phyloP scores from a whole-genome alignment of 1,140 invertebrate genomes.

The Sogatella furcifera region DNA sequence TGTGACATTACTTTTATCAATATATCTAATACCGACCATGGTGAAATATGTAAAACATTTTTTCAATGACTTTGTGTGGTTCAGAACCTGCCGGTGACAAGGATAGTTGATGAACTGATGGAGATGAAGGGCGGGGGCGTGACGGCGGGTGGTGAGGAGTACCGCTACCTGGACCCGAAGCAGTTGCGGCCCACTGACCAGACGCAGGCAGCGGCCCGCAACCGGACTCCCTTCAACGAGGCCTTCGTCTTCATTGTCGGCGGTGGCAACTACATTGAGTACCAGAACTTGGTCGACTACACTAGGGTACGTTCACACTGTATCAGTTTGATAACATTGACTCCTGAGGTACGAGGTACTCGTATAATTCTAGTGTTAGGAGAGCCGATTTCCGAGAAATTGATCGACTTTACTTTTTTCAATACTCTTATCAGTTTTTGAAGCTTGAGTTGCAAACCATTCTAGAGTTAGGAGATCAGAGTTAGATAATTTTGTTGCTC shows the following conservation, averaged over 20 bases:
- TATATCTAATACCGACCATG: too few species aligned
- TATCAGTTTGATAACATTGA: too few species aligned
- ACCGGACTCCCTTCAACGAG: slow-evolving; percentile 53
- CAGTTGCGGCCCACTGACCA: slow-evolving; percentile 60
- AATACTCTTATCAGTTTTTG: too few species aligned
- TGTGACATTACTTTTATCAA: too few species aligned
- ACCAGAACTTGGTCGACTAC: slow-evolving; percentile 95
- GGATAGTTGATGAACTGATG: slow-evolving; percentile 85
- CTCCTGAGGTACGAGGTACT: too few species aligned
- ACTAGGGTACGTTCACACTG: slow-evolving; percentile 50
- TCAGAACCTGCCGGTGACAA: slow-evolving; percentile 80
- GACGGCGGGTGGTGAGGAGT: slow-evolving; percentile 71
- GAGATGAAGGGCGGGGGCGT: slow-evolving; percentile 53
- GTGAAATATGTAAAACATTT: too few species aligned
- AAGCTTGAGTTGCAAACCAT: too few species aligned
- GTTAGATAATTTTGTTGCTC: too few species aligned
- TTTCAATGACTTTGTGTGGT: slow-evolving; percentile 22
- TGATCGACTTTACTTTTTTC: too few species aligned
- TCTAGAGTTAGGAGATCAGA: too few species aligned
- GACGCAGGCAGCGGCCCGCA: slow-evolving; percentile 41
- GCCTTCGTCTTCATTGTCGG: slow-evolving; percentile 95
- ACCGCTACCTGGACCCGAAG: slow-evolving; percentile 87
- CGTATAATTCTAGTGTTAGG: too few species aligned
- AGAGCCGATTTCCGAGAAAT: too few species aligned
- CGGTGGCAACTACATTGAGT: slow-evolving; percentile 98